Evolutionary conservation across 1,140 invertebrate genomes (phyloP).

Genomic region (Drosophila elegans): DNA sequence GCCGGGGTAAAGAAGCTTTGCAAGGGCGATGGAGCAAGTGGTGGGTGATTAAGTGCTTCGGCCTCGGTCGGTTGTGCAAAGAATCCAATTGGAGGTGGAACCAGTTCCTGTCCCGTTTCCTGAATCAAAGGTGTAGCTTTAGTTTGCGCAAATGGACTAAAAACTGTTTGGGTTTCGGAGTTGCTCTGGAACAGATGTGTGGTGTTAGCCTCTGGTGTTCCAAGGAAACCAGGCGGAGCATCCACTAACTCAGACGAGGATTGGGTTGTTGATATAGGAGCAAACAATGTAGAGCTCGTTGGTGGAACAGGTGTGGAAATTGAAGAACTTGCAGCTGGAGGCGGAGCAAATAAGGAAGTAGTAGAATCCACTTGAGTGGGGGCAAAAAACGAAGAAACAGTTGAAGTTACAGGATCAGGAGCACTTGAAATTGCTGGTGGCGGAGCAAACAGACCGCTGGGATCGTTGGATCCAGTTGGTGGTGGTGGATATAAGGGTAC

Average conservation of each 20-base stretch:
- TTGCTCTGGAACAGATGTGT: slow-evolving; percentile 25
- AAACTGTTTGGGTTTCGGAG: slow-evolving; percentile 58
- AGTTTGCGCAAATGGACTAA: slow-evolving; percentile 67
- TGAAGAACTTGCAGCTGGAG: background rate
- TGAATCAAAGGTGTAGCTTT: slow-evolving; percentile 52
- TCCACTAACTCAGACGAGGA: slow-evolving; percentile 5
- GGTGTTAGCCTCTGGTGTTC: slow-evolving; percentile 13
- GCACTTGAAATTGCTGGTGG: background rate
- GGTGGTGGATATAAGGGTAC: slow-evolving; percentile 39
- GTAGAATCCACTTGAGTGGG: slow-evolving; percentile 1
- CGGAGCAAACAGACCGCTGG: slow-evolving; percentile 29
- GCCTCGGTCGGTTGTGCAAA: slow-evolving; percentile 12
- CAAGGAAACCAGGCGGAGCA: slow-evolving; percentile 9
- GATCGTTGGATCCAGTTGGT: background rate
- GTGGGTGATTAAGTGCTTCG: slow-evolving; percentile 17
- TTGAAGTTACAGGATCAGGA: background rate
- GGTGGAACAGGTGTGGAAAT: background rate
- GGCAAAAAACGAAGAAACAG: slow-evolving; percentile 4
- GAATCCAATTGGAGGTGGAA: slow-evolving; percentile 65
- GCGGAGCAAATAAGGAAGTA: slow-evolving; percentile 1
- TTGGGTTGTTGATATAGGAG: background rate
- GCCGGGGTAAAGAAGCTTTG: slow-evolving; percentile 62
- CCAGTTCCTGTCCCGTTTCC: slow-evolving; percentile 28
- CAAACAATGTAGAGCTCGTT: background rate
- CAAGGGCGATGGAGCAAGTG: slow-evolving; percentile 48